Evolutionary conservation across 2,797 vertebrate genomes (phyloP).

Genomic region (Rhodeus uyekii): DNA sequence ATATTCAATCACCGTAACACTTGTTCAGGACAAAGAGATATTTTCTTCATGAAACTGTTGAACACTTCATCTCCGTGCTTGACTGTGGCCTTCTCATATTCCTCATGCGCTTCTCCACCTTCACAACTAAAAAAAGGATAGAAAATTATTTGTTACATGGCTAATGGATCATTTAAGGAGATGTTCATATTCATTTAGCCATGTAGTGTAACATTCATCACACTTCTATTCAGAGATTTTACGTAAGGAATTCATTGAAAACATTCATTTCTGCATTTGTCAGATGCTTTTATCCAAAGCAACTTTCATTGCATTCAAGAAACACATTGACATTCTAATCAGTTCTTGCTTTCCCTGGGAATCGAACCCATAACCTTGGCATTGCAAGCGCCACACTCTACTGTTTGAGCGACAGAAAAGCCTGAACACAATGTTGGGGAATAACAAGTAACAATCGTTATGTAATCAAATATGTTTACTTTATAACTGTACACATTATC

Average conservation of each 20-base stretch:
- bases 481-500: not conserved
- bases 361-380: too few species aligned
- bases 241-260: not conserved
- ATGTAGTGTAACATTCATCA: not conserved
- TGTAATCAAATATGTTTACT: not conserved
- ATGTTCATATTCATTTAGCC: not conserved
- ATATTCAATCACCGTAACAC: slow-evolving; percentile 78
- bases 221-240: not conserved
- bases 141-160: not conserved
- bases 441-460: not conserved
- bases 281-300: too few species aligned
- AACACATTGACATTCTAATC: too few species aligned
- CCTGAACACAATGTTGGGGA: too few species aligned
- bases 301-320: too few species aligned
- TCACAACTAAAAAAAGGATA: slow-evolving; percentile 57
- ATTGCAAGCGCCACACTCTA: too few species aligned
- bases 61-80: slow-evolving; percentile 82
- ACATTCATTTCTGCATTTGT: too few species aligned
- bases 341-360: too few species aligned
- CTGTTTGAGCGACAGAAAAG: too few species aligned
- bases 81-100: slow-evolving; percentile 84
- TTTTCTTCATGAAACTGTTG: slow-evolving; percentile 89
- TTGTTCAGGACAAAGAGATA: slow-evolving; percentile 85
- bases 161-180: not conserved
- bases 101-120: slow-evolving; percentile 72